These are phyloP conservation scores for Acanthacorydalis orientalis DNA, from an alignment of 2,888 invertebrate species.

Conservation along the genomic window DNA sequence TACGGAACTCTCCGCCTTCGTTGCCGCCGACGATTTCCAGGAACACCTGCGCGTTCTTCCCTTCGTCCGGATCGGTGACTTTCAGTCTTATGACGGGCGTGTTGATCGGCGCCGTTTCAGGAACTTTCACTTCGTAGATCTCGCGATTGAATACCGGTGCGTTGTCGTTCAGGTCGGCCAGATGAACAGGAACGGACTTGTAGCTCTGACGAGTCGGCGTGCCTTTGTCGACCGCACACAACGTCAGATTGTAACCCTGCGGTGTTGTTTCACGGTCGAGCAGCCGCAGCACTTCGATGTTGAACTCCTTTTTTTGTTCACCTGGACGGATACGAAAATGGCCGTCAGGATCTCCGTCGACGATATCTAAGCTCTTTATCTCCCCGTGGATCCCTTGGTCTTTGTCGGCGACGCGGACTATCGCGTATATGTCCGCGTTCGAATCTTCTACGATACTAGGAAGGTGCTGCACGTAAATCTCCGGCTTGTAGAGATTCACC, in stretches of 20 bases:
- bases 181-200: conserved; percentile 62
- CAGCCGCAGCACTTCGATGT: conserved; percentile 60
- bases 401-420: conserved; percentile 66
- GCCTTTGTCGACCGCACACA: conserved; percentile 73
- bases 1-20: conserved; percentile 71
- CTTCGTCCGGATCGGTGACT: conserved; percentile 71
- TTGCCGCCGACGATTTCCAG: conserved; percentile 86
- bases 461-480: conserved; percentile 61
- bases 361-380: conserved; percentile 65
- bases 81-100: conserved; percentile 77
- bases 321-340: conserved; percentile 63
- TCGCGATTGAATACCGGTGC: conserved; percentile 75
- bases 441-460: conserved; percentile 69
- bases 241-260: conserved; percentile 71
- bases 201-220: conserved; percentile 60
- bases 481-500: conserved; percentile 76
- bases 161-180: conserved; percentile 71
- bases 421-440: conserved; percentile 74
- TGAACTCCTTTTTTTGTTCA: conserved; percentile 49
- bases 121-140: conserved; percentile 72
- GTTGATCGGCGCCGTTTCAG: conserved; percentile 77
- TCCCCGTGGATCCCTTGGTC: conserved; percentile 76
- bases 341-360: conserved; percentile 79
- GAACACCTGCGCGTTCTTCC: conserved; percentile 66
- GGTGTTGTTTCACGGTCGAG: conserved; percentile 64